phyloP scores from a whole-genome alignment of 1,140 invertebrate genomes.

The Eciton burchellii region DNA sequence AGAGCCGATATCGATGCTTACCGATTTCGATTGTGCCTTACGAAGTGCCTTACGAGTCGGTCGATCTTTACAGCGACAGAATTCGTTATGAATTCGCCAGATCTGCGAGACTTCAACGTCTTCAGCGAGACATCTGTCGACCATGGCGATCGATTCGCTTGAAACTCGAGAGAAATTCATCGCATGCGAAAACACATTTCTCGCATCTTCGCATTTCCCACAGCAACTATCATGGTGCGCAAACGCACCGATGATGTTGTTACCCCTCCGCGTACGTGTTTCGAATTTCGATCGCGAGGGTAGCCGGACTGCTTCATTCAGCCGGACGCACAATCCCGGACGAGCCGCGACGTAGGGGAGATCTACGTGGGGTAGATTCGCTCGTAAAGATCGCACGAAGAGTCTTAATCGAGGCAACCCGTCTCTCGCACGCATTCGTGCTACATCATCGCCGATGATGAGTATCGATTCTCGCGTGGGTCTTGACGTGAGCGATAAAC shows the following conservation, averaged over 20 bases:
- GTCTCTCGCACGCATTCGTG: not conserved
- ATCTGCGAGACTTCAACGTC: slow-evolving; percentile 5
- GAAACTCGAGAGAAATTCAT: not conserved
- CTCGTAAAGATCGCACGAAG: slow-evolving; percentile 4
- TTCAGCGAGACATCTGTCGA: not conserved
- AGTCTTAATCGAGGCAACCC: slow-evolving; percentile 8
- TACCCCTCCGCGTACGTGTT: slow-evolving; percentile 26
- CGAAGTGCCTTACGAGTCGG: too few species aligned
- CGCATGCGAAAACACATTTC: slow-evolving; percentile 24
- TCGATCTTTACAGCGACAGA: too few species aligned
- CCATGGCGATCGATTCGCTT: not conserved
- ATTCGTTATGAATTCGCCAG: not conserved
- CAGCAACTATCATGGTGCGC: slow-evolving; percentile 18
- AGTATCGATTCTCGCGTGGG: not conserved
- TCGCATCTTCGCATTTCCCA: slow-evolving; percentile 19
- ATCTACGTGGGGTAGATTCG: not conserved
- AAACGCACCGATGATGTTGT: slow-evolving; percentile 54
- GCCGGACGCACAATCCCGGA: slow-evolving; percentile 2
- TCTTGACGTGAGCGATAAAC: not conserved
- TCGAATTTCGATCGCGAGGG: slow-evolving; percentile 15
- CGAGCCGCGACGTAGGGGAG: not conserved
- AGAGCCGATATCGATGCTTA: not conserved
- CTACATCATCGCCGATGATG: slow-evolving; percentile 22
- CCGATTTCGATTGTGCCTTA: not conserved
- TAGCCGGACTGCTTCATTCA: slow-evolving; percentile 2